Base-by-base conservation (phyloP, 2,888 invertebrate species). In the Cremastinae sp. region DNA sequence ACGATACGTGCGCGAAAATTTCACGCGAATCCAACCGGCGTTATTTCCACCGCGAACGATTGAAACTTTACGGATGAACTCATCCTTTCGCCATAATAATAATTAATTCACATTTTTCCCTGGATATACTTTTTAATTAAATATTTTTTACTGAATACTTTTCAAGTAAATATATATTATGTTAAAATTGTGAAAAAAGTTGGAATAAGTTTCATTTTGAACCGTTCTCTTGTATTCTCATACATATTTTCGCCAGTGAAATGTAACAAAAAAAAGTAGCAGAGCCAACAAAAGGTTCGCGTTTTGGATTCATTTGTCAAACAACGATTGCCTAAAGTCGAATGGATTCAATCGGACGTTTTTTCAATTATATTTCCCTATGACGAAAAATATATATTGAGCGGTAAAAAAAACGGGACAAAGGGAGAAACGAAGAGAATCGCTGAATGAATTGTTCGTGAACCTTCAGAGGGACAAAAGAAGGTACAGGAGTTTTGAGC, bases 381-480 rank as follows among this genome's bases (percentile, higher is more conserved):
- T 41, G 53, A 53, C 14, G 43, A 16, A 47, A 22, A 54, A 45
- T 53, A 18, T 2, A n/a, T 12, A 51, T 41, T 43, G 10, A 34
- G 58, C 8, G 36, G 45, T 8, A 36, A 53, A 54, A 56, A 54
- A 10, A 43, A 41, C 34, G 28, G 20, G 38, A 54, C 14, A 20
- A 56, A 38, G 34, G 12, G 18, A 7, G n/a, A 1, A 45, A 43
- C 34, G 14, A 43, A 22, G 47, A 45, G 53, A 53, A 36, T 16
- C 34, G 53, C 14, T 18, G 62, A 2, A n/a, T 2, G 18, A 58
- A 45, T 62, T 45, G 41, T 20, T 62, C 54, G 62, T 18, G 56
- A 45, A 54, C 22, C 54, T 62, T 71, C 47, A 62, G 47, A n/a
- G 54, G 36, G 14, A n/a, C 43, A 61, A 14, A 14, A 71, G 61